Percentiles rank a stretch among this genome's conserved stretches.
Conservation (phyloP, 1,140 invertebrate species). For the Calosoma granatense region DNA sequence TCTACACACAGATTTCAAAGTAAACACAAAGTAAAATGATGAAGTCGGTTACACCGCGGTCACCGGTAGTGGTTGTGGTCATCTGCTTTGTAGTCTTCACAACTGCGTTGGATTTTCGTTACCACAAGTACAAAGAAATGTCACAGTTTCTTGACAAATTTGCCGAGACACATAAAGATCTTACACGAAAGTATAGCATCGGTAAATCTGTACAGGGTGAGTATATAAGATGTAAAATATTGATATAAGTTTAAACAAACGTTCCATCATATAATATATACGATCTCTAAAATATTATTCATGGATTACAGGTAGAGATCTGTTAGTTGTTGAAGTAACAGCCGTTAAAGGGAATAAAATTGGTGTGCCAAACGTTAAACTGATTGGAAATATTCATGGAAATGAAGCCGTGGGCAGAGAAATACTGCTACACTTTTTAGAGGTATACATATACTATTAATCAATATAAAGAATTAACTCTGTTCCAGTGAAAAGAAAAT, state of each 20-base stretch:
- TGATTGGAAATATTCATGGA: conserved; percentile 47
- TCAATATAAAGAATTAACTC: too few species aligned
- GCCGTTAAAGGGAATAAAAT: conserved; percentile 37
- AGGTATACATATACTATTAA: conserved; percentile 27
- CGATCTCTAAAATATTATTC: too few species aligned
- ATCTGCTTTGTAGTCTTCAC: neutral
- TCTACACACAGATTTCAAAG: too few species aligned
- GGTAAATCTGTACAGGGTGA: conserved; percentile 27
- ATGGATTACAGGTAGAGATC: conserved; percentile 38
- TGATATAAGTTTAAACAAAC: too few species aligned
- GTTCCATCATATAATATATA: too few species aligned
- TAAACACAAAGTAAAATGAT: neutral
- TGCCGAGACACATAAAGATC: conserved; percentile 17
- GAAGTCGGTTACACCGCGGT: neutral
- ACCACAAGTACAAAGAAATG: conserved; percentile 29
- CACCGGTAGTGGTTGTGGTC: neutral
- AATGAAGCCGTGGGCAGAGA: conserved; percentile 47
- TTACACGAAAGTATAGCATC: conserved; percentile 25
- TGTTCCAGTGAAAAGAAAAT: too few species aligned
- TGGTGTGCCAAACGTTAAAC: conserved; percentile 44
- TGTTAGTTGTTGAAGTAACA: conserved; percentile 51
- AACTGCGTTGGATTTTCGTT: conserved; percentile 22
- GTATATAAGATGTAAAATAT: conserved; percentile 9
- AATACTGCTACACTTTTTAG: conserved; percentile 43
- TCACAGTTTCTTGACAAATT: conserved; percentile 22